These are phyloP conservation scores for Gnathonemus longibarbis DNA, from an alignment of 2,113 vertebrate genomes.

Conservation along the genomic window DNA sequence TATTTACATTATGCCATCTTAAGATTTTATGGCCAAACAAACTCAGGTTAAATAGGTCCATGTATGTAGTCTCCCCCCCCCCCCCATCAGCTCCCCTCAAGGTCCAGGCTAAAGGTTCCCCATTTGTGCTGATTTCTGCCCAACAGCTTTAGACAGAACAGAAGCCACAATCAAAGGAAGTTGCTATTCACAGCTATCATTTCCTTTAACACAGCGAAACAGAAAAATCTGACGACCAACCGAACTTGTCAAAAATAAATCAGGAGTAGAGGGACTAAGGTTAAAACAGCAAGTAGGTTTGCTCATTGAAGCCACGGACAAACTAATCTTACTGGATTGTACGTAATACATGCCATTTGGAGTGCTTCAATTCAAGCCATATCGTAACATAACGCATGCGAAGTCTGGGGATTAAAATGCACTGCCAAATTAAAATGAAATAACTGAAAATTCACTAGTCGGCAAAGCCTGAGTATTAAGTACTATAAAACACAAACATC, in stretches of 20 bases:
- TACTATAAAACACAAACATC: background rate
- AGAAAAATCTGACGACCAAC: background rate
- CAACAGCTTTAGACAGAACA: background rate
- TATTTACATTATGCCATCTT: slow-evolving; percentile 17
- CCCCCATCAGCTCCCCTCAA: background rate
- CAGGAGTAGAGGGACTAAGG: background rate
- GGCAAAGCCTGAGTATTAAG: background rate
- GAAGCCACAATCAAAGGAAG: slow-evolving; percentile 12
- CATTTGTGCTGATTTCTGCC: background rate
- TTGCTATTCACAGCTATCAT: background rate
- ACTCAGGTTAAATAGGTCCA: background rate
- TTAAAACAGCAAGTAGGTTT: background rate
- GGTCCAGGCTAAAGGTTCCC: background rate
- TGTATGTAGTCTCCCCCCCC: too few species aligned
- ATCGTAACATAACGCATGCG: slow-evolving; percentile 31
- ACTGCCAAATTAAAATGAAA: slow-evolving; percentile 6
- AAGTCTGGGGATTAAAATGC: slow-evolving; percentile 14
- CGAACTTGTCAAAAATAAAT: background rate
- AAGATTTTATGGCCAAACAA: background rate
- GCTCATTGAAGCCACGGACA: slow-evolving; percentile 1
- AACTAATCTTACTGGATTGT: slow-evolving; percentile 15
- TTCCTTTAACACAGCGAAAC: slow-evolving; percentile 3
- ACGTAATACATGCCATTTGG: slow-evolving; percentile 8
- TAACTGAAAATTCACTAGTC: background rate
- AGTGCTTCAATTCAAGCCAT: slow-evolving; percentile 33